Base-by-base conservation (phyloP, 1,140 invertebrate genomes). In the Anastatus disparis region DNA sequence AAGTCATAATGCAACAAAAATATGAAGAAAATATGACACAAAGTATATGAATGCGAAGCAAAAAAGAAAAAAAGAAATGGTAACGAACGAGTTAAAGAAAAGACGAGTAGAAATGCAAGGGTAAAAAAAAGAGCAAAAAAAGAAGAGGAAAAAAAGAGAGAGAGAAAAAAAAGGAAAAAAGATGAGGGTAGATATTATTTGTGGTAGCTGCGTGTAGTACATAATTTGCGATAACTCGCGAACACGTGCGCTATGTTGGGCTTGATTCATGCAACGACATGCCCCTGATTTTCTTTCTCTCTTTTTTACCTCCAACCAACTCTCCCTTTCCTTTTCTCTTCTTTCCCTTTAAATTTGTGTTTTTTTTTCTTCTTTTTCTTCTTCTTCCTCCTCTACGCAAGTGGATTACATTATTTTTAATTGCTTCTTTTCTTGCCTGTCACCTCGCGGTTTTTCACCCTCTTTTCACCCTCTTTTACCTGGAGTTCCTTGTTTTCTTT, bases 161-260 rank as follows among this genome's bases (percentile, higher is more conserved):
- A 6, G 3, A 6, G 17, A 48, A 10, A n/a, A 6, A 48, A 8
- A n/a, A 15, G 46, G 10, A 48, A 22, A 22, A 48, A 10, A 4
- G 55, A 17, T 15, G 35, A 13, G 59, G 42, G 59, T 62, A 48
- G 24, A 46, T 35, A 56, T 56, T 44, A 55, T 38, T 68, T 22
- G 53, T 42, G 40, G 40, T 68, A 26, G 55, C n/a, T n/a, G n/a
- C 44, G 44, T 68, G 55, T 50, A 59, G 55, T 38, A 59, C 65
- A 68, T 68, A 68, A 68, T 68, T 68, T 59, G 65, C 65, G 65
- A 68, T 68, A 68, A 68, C 65, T 59, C 55, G 65, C 42, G 40
- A 59, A 68, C 65, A 68, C 65, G 64, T 35, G 53, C n/a, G 63
- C 31, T 3, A 35, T 15, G 13, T 1, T 2, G 46, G 61, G n/a